These are phyloP conservation scores for Diplodus sargus DNA, from an alignment of 2,797 vertebrate species.

Conservation along the genomic window DNA sequence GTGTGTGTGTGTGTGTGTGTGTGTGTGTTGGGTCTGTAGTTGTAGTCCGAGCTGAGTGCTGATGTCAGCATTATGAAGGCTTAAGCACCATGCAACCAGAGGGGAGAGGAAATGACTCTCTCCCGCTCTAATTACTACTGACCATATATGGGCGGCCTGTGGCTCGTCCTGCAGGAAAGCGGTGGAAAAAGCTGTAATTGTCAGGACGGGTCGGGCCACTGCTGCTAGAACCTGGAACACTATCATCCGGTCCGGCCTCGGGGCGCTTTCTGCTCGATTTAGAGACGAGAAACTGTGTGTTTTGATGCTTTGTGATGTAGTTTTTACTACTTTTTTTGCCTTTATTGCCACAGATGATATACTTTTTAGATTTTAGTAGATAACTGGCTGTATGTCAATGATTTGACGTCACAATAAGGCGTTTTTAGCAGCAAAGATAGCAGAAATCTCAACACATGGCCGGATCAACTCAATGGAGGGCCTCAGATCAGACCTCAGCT, in stretches of 20 bases:
- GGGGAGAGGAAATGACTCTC: constrained; percentile 75
- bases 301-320: background rate
- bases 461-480: background rate
- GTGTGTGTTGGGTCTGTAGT: constrained; percentile 28
- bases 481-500: background rate
- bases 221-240: background rate
- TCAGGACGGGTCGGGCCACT: constrained; percentile 33
- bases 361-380: background rate
- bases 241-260: background rate
- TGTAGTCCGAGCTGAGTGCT: constrained; percentile 77
- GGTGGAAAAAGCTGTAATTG: constrained; percentile 54
- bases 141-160: constrained; percentile 63
- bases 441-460: background rate
- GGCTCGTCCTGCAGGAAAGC: constrained; percentile 46
- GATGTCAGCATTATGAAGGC: constrained; percentile 82
- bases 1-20: constrained; percentile 24
- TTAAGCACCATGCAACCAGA: constrained; percentile 77
- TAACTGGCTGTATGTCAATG: background rate
- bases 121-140: constrained; percentile 69
- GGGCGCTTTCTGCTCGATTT: background rate
- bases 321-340: background rate
- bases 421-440: background rate
- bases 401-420: background rate
- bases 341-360: background rate
- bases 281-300: background rate